Evolutionary conservation across 2,888 invertebrate species (phyloP).

Genomic region (Ochlodes sylvanus): DNA sequence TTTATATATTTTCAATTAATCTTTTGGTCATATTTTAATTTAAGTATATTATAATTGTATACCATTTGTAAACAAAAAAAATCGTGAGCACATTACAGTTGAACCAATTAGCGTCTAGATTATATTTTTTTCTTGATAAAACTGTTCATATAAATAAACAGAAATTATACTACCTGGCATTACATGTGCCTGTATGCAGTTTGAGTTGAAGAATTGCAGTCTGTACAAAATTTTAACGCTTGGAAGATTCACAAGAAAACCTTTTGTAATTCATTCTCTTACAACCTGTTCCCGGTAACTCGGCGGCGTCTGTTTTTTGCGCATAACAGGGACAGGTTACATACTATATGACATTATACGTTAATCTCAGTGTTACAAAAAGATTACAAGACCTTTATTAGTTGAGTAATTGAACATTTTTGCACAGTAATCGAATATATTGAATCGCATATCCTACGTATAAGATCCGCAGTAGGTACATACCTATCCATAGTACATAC

Average conservation of each 20-base stretch:
- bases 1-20: too few species aligned
- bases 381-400: constrained; percentile 1
- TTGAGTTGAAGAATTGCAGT: constrained; percentile 14
- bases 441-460: background rate
- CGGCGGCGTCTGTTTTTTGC: constrained; percentile 18
- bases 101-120: too few species aligned
- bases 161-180: background rate
- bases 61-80: too few species aligned
- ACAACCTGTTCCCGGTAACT: constrained; percentile 37
- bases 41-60: too few species aligned
- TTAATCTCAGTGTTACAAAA: constrained; percentile 17
- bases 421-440: background rate
- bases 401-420: constrained; percentile 9
- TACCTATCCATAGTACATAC: background rate
- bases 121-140: too few species aligned
- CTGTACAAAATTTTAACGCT: constrained; percentile 28
- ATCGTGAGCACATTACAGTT: too few species aligned
- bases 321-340: constrained; percentile 25
- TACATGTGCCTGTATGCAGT: background rate
- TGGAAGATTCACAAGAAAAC: constrained; percentile 36
- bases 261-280: constrained; percentile 37
- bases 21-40: too few species aligned
- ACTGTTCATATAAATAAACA: background rate
- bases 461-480: background rate
- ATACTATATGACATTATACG: too few species aligned